Conservation (phyloP, 2,888 invertebrate genomes). For the Beris morrisii region DNA sequence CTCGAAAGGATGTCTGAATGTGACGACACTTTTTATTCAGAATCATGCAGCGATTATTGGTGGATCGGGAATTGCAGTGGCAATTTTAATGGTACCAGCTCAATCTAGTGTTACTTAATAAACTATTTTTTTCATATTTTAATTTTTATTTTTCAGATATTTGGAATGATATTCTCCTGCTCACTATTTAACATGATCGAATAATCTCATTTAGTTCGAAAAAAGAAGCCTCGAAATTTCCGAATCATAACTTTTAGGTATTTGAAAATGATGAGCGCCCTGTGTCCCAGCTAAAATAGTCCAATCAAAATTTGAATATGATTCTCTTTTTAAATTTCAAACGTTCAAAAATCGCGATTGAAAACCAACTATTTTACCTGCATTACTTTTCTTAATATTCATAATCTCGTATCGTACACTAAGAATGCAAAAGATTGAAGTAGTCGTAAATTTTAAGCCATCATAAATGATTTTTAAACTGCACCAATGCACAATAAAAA, state of each 20-base stretch:
- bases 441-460: slow-evolving; percentile 7
- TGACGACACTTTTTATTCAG: slow-evolving; percentile 70
- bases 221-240: no score
- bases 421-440: background rate
- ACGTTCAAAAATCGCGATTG: no score
- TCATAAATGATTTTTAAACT: background rate
- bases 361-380: no score
- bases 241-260: no score
- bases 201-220: slow-evolving; percentile 49
- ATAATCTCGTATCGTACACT: background rate
- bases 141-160: slow-evolving; percentile 67
- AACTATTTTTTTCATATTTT: slow-evolving; percentile 39
- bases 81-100: slow-evolving; percentile 75
- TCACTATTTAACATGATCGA: slow-evolving; percentile 83
- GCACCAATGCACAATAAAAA: no score
- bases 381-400: slow-evolving; percentile 35
- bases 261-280: no score
- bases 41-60: slow-evolving; percentile 80
- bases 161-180: slow-evolving; percentile 83
- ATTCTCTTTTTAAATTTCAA: no score
- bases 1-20: slow-evolving; percentile 74
- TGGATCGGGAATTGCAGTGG: slow-evolving; percentile 77
- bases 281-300: no score
- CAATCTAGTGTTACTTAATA: slow-evolving; percentile 27
- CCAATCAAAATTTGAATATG: no score